These are phyloP conservation scores for Spicauda simplicius DNA, from an alignment of 2,888 invertebrate genomes.

Conservation along the genomic window DNA sequence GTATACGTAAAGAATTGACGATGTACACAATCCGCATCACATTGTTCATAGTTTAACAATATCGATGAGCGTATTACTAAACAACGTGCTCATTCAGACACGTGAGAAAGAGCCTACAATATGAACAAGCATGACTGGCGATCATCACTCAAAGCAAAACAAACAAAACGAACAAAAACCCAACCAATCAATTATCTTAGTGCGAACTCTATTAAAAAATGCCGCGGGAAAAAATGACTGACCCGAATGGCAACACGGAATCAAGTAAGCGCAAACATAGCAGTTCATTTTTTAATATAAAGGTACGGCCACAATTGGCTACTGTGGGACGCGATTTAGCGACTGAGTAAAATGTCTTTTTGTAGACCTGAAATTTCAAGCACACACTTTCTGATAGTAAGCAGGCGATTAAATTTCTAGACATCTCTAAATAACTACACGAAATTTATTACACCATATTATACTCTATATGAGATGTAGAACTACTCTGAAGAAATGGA, in stretches of 20 bases:
- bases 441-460: too few species aligned
- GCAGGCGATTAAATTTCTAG: too few species aligned
- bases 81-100: slow-evolving; percentile 18
- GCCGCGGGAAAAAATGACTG: slow-evolving; percentile 39
- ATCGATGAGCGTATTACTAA: slow-evolving; percentile 13
- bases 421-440: too few species aligned
- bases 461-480: too few species aligned
- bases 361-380: background rate
- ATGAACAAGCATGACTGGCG: slow-evolving; percentile 26
- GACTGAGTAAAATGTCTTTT: too few species aligned
- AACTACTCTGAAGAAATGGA: too few species aligned
- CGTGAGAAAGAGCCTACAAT: slow-evolving; percentile 34
- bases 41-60: slow-evolving; percentile 6
- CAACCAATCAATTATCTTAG: slow-evolving; percentile 39
- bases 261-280: slow-evolving; percentile 68
- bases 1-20: too few species aligned
- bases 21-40: too few species aligned
- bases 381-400: too few species aligned
- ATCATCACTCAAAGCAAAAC: slow-evolving; percentile 35
- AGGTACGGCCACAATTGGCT: background rate
- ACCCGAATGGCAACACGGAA: slow-evolving; percentile 50
- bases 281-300: slow-evolving; percentile 50
- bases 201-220: slow-evolving; percentile 40
- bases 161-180: slow-evolving; percentile 33
- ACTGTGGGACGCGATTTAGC: background rate